Conservation (phyloP, 2,113 vertebrate genomes). For the Pleuronectes platessa region DNA sequence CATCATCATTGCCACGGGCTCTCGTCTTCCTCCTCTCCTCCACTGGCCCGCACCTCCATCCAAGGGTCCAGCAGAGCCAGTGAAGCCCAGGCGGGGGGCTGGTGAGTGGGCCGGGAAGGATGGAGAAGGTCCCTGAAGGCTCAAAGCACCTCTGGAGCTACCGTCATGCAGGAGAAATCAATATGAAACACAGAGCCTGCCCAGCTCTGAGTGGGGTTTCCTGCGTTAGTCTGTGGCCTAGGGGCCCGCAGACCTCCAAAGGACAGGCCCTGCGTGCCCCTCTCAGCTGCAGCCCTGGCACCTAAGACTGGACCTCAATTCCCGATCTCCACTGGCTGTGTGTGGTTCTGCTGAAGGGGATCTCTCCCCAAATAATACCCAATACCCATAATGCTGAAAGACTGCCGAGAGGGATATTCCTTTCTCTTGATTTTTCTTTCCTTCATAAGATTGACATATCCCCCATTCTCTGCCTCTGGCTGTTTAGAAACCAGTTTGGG, state of each 20-base stretch:
- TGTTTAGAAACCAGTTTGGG: conserved; percentile 61
- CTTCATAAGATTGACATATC: conserved; percentile 75
- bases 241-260: conserved; percentile 78
- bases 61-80: conserved; percentile 71
- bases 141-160: conserved; percentile 79
- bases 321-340: conserved; percentile 69
- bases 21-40: conserved; percentile 74
- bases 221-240: conserved; percentile 74
- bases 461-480: conserved; percentile 70
- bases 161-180: conserved; percentile 79
- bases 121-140: conserved; percentile 74
- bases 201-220: conserved; percentile 74
- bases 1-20: conserved; percentile 80
- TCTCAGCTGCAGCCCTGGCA: conserved; percentile 66
- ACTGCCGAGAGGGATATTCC: conserved; percentile 69
- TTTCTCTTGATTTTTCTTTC: conserved; percentile 65
- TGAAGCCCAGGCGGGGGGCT: conserved; percentile 70
- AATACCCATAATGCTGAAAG: conserved; percentile 57
- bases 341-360: conserved; percentile 78
- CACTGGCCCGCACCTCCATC: conserved; percentile 75
- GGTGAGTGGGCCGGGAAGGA: conserved; percentile 81
- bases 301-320: conserved; percentile 65
- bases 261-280: conserved; percentile 71
- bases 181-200: conserved; percentile 75
- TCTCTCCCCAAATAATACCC: conserved; percentile 67